Evolutionary conservation across 1,140 invertebrate genomes (phyloP), one percentile per base, ranked within the genome.

Genomic region (Danaus melanippus): DNA sequence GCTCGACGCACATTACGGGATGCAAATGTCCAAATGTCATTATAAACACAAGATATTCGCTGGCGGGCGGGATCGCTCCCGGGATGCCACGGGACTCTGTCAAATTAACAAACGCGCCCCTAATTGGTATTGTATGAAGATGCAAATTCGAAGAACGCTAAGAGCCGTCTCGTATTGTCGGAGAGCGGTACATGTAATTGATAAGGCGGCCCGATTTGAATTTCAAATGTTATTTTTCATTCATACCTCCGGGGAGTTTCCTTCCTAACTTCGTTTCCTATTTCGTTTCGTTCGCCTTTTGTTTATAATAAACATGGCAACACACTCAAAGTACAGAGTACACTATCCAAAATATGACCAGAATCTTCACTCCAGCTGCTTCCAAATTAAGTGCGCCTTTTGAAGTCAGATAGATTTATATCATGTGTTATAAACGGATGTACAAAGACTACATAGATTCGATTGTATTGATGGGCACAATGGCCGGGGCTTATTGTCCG

Each of bases 91-190:
- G 74, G 66, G 70, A 74, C 74, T 66, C 61, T 66, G 65, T 73
- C 67, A 71, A 76, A 76, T 74, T 78, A 78, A 69, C 69, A 63
- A 62, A 58, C 66, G 60, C 62, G 65, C 66, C 73, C 74, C 75
- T 80, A 80, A 80, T 80, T 80, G 77, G 66, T 67, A 78, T 78
- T 80, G 72, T 78, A 78, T 76, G 74, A 72, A 80, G 77, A 80
- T 80, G 77, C 74, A 80, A 80, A 78, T 76, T 76, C 66, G 70
- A 71, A 74, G 73, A 76, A 76, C 65, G 67, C 68, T 53, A 71
- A 66, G 56, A 65, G 67, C 72, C 65, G 62, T 69, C 70, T 71
- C 67, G 69, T 70, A 77, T 80, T 76, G 74, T 77, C 73, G 71
- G 56, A 60, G 55, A 61, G 66, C 69, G 68, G 69, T 76, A 78